Evolutionary conservation across 2,888 invertebrate species (phyloP), one percentile per base, ranked within the genome.

Genomic region (Amblyjoppa fuscipennis): DNA sequence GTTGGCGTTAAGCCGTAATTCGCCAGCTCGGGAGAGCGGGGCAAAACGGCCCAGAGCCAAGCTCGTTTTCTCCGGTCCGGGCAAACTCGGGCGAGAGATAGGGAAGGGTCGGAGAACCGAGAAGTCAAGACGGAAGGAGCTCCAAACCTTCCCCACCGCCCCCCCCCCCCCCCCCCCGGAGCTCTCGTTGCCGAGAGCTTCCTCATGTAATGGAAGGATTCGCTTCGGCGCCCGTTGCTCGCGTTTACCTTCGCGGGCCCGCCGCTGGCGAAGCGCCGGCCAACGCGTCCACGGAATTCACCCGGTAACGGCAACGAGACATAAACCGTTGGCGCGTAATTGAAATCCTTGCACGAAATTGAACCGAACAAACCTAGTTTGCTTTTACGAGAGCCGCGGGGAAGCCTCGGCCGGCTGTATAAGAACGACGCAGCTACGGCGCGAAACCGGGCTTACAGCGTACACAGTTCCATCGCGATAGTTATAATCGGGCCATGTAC

Each of bases 301-400:
- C 28, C 25, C 59, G 49, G 73, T 38, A 71, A 45, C 31, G 53
- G 66, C 83, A 77, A 86, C 77, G 82, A 82, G 80, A 82, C 78
- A 77, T 85, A 79, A 83, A 81, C 83, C 83, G 83, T 85, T 83
- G 80, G 76, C 85, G 83, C 77, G 85, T 86, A 86, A 86, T 86
- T 86, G 85, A 86, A 86, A 86, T 86, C 85, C 83, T 86, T 83
- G 85, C 85, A 78, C 85, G 81, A 86, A 86, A 86, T 86, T 86
- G 85, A 86, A 86, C 85, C 49, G 83, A 86, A 86, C 85, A 86
- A 86, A 86, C 85, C 85, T 86, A 75, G 81, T 86, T 86, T 86
- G 83, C 81, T 80, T 86, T 86, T 86, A 86, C 80, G 83, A 86
- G 80, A 69, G 69, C 28, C 69, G 71, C 51, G 76, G 28, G 68